A percentile compares a stretch with the other conserved stretches of the same genome.
phyloP scores from a whole-genome alignment of 2,113 vertebrate species.

The Glaucomys volans region DNA sequence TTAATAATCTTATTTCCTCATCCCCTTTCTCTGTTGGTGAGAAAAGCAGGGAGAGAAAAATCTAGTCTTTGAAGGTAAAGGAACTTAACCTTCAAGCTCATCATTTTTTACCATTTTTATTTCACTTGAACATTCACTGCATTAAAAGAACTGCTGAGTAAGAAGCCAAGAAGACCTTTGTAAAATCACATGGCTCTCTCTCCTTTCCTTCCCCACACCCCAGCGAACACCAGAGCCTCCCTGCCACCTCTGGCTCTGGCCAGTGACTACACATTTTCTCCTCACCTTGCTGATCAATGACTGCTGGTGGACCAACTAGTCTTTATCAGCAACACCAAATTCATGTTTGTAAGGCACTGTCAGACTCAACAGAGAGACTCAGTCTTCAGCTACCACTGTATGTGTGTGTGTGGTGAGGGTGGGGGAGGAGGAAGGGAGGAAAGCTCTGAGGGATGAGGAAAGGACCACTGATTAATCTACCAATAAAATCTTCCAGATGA shows the following conservation, averaged over 20 bases:
- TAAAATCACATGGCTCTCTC: background rate
- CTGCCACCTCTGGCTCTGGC: background rate
- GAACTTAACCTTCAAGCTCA: conserved; percentile 32
- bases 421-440: background rate
- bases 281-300: background rate
- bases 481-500: background rate
- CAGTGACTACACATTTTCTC: rapidly evolving
- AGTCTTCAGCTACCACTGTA: background rate
- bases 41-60: background rate
- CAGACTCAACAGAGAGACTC: background rate
- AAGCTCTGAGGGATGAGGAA: background rate
- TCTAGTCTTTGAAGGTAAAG: background rate
- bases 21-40: background rate
- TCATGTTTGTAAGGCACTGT: background rate
- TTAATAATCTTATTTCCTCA: background rate
- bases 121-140: background rate
- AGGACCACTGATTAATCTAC: background rate
- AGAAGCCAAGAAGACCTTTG: conserved; percentile 46
- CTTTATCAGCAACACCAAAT: background rate
- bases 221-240: background rate
- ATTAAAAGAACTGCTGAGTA: conserved; percentile 20
- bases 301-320: rapidly evolving
- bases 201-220: background rate
- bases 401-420: background rate
- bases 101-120: background rate